Evolutionary conservation across 2,888 invertebrate genomes (phyloP), one percentile per base, ranked within the genome.

Genomic region (Eupithecia abbreviata): DNA sequence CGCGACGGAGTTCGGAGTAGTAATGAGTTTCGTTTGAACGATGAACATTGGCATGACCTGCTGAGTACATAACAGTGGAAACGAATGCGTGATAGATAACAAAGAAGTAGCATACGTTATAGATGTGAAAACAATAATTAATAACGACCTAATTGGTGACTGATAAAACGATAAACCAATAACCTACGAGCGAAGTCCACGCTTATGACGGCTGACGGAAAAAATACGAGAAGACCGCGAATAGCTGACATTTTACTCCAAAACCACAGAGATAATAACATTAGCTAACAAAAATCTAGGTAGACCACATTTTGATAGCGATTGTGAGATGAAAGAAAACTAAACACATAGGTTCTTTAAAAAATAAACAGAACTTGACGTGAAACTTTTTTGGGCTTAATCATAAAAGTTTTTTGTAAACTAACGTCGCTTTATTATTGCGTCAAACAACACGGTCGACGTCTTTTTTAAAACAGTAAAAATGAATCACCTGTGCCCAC

Each of bases 121-220:
- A 81, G 82, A 87, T 86, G 85, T 82, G 82, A 86, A 87, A 89
- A 89, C 86, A 88, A 74, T 74, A 77, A 74, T 86, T 89, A 89
- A 87, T 87, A 83, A 89, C 89, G 90, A 91, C 91, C 92, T 90
- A 91, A 91, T 91, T 92, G 89, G 85, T 87, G 80, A 66, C 66
- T 80, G 91, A 93, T 92, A 92, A 88, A 83, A 84, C 81, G 77
- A 79, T 85, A 86, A 85, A 84, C 85, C 84, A 78, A 42, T 68
- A 68, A 68, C 67, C 77, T 82, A 76, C 81, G 87, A 78, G 73
- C 87, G 84, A 87, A 87, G 89, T 88, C 86, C 83, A 81, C 80
- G 82, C 82, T 79, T 80, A 82, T 80, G 84, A 82, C 85, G 84
- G 80, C 75, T 78, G 72, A 82, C 83, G 86, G 82, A 82, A 81